Conservation (phyloP, 2,113 vertebrate genomes). For the Nasalis larvatus region DNA sequence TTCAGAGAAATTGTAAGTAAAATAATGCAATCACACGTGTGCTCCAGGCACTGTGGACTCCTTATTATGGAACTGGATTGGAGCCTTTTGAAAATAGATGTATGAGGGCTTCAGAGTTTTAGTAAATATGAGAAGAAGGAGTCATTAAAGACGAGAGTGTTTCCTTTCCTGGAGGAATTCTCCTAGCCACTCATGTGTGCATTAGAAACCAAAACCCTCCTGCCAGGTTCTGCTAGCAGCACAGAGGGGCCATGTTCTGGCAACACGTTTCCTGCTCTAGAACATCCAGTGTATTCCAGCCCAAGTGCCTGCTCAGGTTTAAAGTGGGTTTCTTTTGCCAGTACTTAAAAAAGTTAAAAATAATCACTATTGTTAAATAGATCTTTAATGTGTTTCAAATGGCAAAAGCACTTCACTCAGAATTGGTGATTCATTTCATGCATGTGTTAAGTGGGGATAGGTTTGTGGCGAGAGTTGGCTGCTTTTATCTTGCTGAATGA, state of each 20-base stretch:
- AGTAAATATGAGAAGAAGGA: neutral
- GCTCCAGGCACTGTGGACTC: too few relatives aligned
- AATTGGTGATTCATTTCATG: rapidly evolving
- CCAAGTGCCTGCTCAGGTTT: neutral
- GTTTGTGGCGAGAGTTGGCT: neutral
- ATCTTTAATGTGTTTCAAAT: neutral
- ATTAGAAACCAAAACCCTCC: rapidly evolving
- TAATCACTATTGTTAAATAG: neutral
- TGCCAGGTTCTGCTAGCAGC: rapidly evolving
- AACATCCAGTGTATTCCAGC: rapidly evolving
- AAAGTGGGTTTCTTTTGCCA: neutral
- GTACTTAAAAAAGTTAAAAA: neutral
- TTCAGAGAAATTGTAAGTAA: neutral
- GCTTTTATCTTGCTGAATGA: too few relatives aligned
- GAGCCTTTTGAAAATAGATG: neutral
- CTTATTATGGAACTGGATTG: neutral
- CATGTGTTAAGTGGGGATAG: rapidly evolving
- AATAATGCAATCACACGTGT: too few relatives aligned
- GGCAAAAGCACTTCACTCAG: neutral
- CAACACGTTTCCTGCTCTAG: neutral
- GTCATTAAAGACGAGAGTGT: too few relatives aligned
- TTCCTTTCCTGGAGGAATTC: rapidly evolving
- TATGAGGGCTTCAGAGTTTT: neutral
- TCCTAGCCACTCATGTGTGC: rapidly evolving
- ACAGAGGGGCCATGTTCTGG: neutral